Evolutionary conservation across 2,113 vertebrate genomes (phyloP).

Genomic region (Anguilla japonica): DNA sequence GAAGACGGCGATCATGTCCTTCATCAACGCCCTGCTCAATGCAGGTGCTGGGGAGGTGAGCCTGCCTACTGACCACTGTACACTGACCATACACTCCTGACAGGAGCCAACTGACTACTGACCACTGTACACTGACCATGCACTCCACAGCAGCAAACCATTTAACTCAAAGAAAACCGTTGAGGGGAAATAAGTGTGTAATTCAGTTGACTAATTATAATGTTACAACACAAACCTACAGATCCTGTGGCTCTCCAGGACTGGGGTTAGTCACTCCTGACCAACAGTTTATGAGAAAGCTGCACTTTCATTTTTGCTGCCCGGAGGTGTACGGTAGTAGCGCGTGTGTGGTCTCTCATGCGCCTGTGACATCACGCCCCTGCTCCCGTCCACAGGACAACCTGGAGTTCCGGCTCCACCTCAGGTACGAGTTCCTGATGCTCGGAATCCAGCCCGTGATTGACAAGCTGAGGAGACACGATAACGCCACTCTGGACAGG

Average conservation of each 20-base stretch:
- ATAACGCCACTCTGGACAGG: conserved; percentile 94
- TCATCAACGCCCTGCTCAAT: conserved; percentile 95
- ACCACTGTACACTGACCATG: not conserved
- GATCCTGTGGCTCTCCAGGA: too few species aligned
- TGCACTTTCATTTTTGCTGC: too few species aligned
- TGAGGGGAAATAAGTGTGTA: too few species aligned
- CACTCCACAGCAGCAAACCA: too few species aligned
- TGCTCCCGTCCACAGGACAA: conserved; percentile 76
- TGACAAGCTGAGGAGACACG: conserved; percentile 90
- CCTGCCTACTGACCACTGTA: not conserved
- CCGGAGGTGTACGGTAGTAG: not conserved
- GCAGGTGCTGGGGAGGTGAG: conserved; percentile 93
- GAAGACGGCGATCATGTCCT: conserved; percentile 98
- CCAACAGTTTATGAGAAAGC: too few species aligned
- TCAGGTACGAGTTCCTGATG: conserved; percentile 97
- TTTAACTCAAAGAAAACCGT: too few species aligned
- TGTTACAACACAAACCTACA: too few species aligned
- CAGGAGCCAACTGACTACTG: not conserved
- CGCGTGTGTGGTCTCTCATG: conserved; percentile 3
- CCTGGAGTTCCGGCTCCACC: conserved; percentile 92
- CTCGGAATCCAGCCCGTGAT: conserved; percentile 96
- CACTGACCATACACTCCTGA: not conserved
- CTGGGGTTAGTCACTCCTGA: too few species aligned
- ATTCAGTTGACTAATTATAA: too few species aligned
- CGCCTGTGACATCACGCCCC: not conserved